Evolutionary conservation across 1,140 invertebrate genomes (phyloP), one percentile per base, ranked within the genome.

Genomic region (Neuroterus valhalla): DNA sequence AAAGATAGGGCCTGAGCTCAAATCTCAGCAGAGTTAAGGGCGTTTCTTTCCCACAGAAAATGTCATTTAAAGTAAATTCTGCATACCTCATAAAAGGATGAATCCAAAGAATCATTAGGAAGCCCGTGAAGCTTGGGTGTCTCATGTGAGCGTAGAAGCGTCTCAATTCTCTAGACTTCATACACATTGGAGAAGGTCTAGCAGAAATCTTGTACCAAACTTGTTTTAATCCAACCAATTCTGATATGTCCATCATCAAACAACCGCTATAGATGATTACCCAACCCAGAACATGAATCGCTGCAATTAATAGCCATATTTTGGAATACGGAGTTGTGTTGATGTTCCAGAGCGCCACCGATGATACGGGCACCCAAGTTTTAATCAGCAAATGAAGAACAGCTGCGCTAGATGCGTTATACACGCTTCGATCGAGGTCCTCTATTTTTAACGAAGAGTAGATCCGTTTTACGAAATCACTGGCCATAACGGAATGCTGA

Each of bases 151-250:
- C 73, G 72, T 89, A 88, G 72, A 91, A 90, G 70, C 86, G 84
- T 73, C 85, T 79, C 21, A 92, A 80, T 70, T 90, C 88, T 45
- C 70, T 71, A 0, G 91, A 91, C 82, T 92, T 92, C 31, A 84
- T 82, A 31, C 46, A 43, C 77, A 90, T 86, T 10, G 91, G 90
- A 38, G 86, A 82, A 23, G 89, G 89, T 71, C 88, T 84, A 38
- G 81, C 82, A 55, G 88, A 86, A 42, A 91, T 72, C 78, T 86
- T 89, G 71, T 92, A 92, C 83, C 89, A 91, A 83, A 92, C 88
- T 80, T 94, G 93, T 78, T 93, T 93, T 2, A 93, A 78, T 10
- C 93, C 93, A 23, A 91, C 72, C 2, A 94, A 80, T 79, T 94
- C 93, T 12, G 90, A 87, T 11, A 93, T 88, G 84, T 94, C 93